Conservation (phyloP, 35 echinoderm and acorn worm genomes). For the Chiridota heheva region DNA sequence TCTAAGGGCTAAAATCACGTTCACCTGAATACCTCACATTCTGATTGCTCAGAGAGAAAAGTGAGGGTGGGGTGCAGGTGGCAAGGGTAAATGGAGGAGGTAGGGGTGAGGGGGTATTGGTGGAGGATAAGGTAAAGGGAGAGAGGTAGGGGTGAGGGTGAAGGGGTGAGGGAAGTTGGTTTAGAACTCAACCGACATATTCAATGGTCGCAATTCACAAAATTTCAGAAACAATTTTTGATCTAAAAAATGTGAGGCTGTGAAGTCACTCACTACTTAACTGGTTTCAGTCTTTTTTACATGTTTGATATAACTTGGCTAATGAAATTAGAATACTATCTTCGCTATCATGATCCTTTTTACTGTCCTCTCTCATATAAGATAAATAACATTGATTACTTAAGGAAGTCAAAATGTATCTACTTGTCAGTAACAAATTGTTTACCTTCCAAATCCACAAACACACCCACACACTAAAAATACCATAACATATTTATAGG, state of each 20-base stretch:
- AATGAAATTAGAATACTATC: constrained; percentile 28
- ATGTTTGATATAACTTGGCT: constrained; percentile 39
- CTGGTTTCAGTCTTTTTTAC: not conserved
- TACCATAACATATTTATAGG: too few relatives aligned
- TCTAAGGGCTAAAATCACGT: constrained; percentile 12
- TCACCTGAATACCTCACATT: constrained; percentile 9
- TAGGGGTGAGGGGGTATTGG: not conserved
- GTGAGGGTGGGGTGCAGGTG: constrained; percentile 4
- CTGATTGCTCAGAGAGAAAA: not conserved
- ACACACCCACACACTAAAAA: too few relatives aligned
- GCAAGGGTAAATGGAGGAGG: not conserved
- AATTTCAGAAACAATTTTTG: not conserved
- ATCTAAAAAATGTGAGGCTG: not conserved
- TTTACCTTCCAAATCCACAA: too few relatives aligned
- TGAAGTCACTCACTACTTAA: constrained; percentile 1
- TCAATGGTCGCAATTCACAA: not conserved
- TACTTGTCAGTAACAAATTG: too few relatives aligned
- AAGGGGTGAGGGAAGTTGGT: constrained; percentile 6
- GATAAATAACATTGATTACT: too few relatives aligned
- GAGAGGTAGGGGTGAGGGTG: constrained; percentile 8
- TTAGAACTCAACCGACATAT: not conserved
- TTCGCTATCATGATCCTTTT: too few relatives aligned
- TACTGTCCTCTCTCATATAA: too few relatives aligned
- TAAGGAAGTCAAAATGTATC: too few relatives aligned
- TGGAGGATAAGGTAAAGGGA: not conserved